These are phyloP conservation scores for Adoxophyes honmai DNA, from an alignment of 1,140 invertebrate genomes.

Conservation along the genomic window DNA sequence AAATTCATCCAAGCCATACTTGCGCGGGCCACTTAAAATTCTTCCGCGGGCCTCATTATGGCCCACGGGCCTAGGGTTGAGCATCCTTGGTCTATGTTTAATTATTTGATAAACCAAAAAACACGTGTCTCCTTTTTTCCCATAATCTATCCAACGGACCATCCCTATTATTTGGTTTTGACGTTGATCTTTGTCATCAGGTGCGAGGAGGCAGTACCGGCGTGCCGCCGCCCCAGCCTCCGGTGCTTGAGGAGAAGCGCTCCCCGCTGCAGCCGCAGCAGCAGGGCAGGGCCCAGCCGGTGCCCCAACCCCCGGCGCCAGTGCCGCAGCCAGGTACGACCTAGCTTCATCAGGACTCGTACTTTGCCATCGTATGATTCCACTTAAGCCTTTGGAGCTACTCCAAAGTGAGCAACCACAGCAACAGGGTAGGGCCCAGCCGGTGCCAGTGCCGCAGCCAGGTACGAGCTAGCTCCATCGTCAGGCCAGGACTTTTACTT, in stretches of 20 bases:
- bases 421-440: conserved; percentile 56
- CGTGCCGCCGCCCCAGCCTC: conserved; percentile 33
- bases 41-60: too few relatives aligned
- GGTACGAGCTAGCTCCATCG: conserved; percentile 30
- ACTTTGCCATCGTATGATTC: too few relatives aligned
- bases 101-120: too few relatives aligned
- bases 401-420: conserved; percentile 42
- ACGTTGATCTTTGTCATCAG: conserved; percentile 21
- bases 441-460: conserved; percentile 21
- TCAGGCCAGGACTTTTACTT: too few relatives aligned
- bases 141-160: too few relatives aligned
- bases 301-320: conserved; percentile 14
- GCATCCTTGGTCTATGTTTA: too few relatives aligned
- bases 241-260: conserved; percentile 34
- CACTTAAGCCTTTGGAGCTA: conserved; percentile 31
- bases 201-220: conserved; percentile 46
- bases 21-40: too few relatives aligned
- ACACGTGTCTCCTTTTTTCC: too few relatives aligned
- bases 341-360: too few relatives aligned
- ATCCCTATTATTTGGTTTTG: too few relatives aligned
- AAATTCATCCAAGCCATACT: too few relatives aligned
- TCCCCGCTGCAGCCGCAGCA: conserved; percentile 49
- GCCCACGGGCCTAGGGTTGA: too few relatives aligned
- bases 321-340: conserved; percentile 26
- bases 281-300: conserved; percentile 51